phyloP scores from a whole-genome alignment of 2,797 vertebrate genomes.

The Manis pentadactyla region DNA sequence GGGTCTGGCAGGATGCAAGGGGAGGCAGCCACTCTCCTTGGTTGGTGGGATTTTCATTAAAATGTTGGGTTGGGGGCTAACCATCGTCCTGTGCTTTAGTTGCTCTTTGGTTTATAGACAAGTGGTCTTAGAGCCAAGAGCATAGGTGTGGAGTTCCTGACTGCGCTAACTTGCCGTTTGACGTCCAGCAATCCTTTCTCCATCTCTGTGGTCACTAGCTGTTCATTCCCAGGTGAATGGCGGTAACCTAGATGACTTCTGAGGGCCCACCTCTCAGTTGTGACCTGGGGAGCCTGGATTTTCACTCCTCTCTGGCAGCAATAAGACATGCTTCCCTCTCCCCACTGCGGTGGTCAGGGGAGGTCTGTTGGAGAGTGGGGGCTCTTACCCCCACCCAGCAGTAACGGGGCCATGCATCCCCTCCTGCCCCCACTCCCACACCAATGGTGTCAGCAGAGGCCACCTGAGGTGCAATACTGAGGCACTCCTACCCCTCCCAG shows the following conservation, averaged over 20 bases:
- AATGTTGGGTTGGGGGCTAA: neutral
- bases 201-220: neutral
- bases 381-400: neutral
- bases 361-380: neutral
- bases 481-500: neutral
- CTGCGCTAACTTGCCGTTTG: neutral
- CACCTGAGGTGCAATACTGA: neutral
- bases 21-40: conserved; percentile 49
- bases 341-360: neutral
- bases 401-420: accelerated
- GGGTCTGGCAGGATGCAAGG: conserved; percentile 62
- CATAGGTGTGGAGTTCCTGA: neutral
- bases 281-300: neutral
- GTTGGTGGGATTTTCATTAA: neutral
- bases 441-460: neutral
- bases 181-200: neutral
- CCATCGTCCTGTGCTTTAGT: neutral
- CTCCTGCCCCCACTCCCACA: no score
- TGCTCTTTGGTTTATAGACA: neutral
- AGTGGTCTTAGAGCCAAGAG: neutral
- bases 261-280: neutral
- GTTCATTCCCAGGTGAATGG: neutral
- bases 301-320: neutral
- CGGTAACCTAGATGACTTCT: neutral
- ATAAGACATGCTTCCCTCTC: neutral